Percentiles rank a stretch among this genome's conserved stretches.
phyloP scores from a whole-genome alignment of 2,888 invertebrate species.

The Disparrhopalites patrizii region DNA sequence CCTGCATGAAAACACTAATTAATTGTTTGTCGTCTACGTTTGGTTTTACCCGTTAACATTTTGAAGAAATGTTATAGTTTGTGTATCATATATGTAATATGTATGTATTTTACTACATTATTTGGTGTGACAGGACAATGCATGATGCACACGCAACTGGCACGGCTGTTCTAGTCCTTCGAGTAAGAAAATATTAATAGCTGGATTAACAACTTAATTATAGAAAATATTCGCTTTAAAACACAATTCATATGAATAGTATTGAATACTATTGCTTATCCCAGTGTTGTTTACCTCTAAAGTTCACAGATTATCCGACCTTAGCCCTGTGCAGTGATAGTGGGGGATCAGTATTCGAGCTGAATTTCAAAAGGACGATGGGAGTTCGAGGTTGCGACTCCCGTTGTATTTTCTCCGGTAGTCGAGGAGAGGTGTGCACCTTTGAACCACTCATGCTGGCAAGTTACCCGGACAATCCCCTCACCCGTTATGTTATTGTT shows the following conservation, averaged over 20 bases:
- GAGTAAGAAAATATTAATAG: slow-evolving; percentile 52
- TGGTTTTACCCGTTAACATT: neutral
- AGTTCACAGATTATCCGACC: slow-evolving; percentile 69
- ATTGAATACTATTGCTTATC: too few relatives aligned
- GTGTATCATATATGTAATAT: neutral
- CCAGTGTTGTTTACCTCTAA: too few relatives aligned
- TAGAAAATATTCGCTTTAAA: too few relatives aligned
- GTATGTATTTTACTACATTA: too few relatives aligned
- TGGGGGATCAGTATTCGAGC: slow-evolving; percentile 92
- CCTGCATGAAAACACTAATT: neutral
- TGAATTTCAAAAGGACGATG: slow-evolving; percentile 80
- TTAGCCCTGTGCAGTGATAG: slow-evolving; percentile 81
- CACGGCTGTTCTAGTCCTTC: slow-evolving; percentile 73
- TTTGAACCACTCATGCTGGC: slow-evolving; percentile 65
- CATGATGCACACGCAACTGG: slow-evolving; percentile 79
- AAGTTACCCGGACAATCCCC: slow-evolving; percentile 60
- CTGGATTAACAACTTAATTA: too few relatives aligned
- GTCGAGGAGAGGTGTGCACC: slow-evolving; percentile 86
- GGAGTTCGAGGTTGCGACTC: slow-evolving; percentile 85
- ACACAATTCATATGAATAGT: too few relatives aligned
- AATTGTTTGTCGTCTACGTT: neutral
- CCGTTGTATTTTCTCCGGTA: slow-evolving; percentile 93
- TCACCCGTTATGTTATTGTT: slow-evolving; percentile 71
- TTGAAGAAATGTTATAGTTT: too few relatives aligned
- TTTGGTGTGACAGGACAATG: slow-evolving; percentile 56